Evolutionary conservation across 1,140 invertebrate genomes (phyloP), one percentile per base, ranked within the genome.

Genomic region (Bombus vancouverensis): DNA sequence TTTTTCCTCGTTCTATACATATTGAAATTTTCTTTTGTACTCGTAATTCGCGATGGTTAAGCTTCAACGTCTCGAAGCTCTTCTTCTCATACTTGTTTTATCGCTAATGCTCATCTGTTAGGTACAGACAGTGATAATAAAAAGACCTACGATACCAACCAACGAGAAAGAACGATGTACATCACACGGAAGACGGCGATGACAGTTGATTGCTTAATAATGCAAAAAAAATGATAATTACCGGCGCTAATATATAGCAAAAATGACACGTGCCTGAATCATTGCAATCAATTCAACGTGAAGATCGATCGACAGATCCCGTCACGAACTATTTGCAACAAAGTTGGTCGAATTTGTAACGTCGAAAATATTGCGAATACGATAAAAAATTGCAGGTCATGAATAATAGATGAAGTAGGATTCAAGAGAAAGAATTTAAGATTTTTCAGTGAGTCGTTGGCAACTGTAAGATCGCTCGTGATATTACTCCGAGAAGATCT

Each of bases 121-220:
- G 22, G 3, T 10, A 18, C 8, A 9, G 1, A 59, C 25, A 59
- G 0, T 2, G 32, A 15, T 3, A 1, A 59, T n/a, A n/a, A 44
- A 59, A 70, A 75, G 22, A 53, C 2, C 18, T 34, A 42, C 39
- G 18, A 53, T 53, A 53, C 8, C 18, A 0, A 8, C n/a, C 1
- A 32, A 37, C 8, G 32, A 12, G 57, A 28, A 47, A 39, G n/a
- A 22, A 73, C 32, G 32, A 57, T 15, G 28, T 39, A 25, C 32
- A 8, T 12, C 39, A 59, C 13, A 13, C 10, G 22, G 18, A 37
- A 75, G 0, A 83, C 42, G 6, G 2, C 5, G 34, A 32, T 68
- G 72, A 76, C 73, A 83, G 12, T 22, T 9, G 82, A 71, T 59
- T 32, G 53, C 37, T 71, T 62, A 32, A 71, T 71, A 71, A 84